Evolutionary conservation across 2,888 invertebrate genomes (phyloP).

Genomic region (Hecatera dysodea): DNA sequence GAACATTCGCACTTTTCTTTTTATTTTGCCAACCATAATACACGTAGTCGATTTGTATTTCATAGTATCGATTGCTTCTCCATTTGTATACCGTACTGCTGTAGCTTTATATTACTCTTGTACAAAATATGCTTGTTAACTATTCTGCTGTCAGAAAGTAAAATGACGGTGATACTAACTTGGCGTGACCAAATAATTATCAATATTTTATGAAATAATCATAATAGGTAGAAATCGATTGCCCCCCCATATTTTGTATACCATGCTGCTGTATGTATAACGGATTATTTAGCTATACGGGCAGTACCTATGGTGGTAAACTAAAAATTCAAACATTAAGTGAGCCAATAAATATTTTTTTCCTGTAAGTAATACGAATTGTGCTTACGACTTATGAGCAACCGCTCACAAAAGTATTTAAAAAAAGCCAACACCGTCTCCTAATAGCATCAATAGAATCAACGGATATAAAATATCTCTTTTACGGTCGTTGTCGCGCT

Average conservation of each 20-base stretch:
- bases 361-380: too few species aligned
- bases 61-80: not conserved
- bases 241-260: not conserved
- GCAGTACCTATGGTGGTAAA: not conserved
- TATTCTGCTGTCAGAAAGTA: too few species aligned
- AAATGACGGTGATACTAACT: too few species aligned
- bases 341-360: not conserved
- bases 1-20: constrained; percentile 13
- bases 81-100: not conserved
- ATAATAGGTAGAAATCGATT: too few species aligned
- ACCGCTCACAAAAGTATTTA: too few species aligned
- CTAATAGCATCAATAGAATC: constrained; percentile 71
- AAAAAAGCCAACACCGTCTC: constrained; percentile 22
- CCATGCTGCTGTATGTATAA: not conserved
- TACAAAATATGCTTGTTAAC: too few species aligned
- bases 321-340: too few species aligned
- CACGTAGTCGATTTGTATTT: constrained; percentile 19
- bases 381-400: not conserved
- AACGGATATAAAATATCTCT: constrained; percentile 72
- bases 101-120: too few species aligned
- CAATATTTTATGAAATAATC: too few species aligned
- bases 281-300: not conserved
- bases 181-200: too few species aligned
- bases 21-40: not conserved
- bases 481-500: constrained; percentile 63